Percentiles rank a stretch among this genome's conserved stretches.
Evolutionary conservation across 1,140 invertebrate species (phyloP).

Genomic region (Chlorops oryzae): DNA sequence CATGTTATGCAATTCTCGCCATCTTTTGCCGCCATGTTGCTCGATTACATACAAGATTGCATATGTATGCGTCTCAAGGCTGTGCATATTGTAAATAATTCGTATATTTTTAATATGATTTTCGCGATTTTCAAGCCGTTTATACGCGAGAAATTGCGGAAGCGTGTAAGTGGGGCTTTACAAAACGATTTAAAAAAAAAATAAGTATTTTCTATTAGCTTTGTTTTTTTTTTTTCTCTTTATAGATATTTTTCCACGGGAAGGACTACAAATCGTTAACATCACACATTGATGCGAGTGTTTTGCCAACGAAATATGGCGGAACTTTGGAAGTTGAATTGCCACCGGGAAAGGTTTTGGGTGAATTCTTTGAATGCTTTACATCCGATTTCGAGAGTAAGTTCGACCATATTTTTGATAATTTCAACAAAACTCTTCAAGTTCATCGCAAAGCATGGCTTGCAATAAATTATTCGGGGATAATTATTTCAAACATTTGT

Average conservation of each 20-base stretch:
- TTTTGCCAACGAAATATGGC: constrained; percentile 62
- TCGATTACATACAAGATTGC: constrained; percentile 62
- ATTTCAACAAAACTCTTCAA: background rate
- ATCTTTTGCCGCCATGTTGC: constrained; percentile 56
- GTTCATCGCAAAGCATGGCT: no score
- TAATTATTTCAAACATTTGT: no score
- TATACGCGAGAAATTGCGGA: constrained; percentile 58
- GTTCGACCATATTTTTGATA: constrained; percentile 11
- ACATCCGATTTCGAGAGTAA: constrained; percentile 54
- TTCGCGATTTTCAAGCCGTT: constrained; percentile 74
- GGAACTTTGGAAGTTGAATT: constrained; percentile 55
- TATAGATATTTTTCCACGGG: constrained; percentile 67
- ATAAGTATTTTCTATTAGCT: background rate
- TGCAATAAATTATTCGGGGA: no score
- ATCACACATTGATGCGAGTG: constrained; percentile 56
- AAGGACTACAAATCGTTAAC: constrained; percentile 60
- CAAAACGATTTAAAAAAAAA: background rate
- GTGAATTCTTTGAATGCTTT: constrained; percentile 52
- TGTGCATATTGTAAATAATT: constrained; percentile 73
- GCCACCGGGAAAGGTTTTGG: constrained; percentile 50
- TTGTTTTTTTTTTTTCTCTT: constrained; percentile 17
- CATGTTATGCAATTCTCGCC: constrained; percentile 69
- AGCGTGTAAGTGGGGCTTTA: constrained; percentile 50
- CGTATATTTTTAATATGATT: constrained; percentile 68
- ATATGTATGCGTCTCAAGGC: constrained; percentile 57